Percentiles rank a stretch among this genome's conserved stretches.
phyloP scores from a whole-genome alignment of 2,888 invertebrate species.

The Acanthosepion lycidas region DNA sequence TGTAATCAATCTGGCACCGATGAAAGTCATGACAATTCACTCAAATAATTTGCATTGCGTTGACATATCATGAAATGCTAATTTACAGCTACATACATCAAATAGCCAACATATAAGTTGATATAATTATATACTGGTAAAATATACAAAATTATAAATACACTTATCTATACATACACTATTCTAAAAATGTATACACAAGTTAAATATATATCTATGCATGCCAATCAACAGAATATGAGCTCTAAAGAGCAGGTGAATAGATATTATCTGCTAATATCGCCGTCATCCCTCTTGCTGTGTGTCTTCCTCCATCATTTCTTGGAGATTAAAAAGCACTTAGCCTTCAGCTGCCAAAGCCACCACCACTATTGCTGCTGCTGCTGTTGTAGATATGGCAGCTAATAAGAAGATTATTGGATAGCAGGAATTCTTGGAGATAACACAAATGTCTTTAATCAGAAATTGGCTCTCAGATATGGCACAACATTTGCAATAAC shows the following conservation, averaged over 20 bases:
- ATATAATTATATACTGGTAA: too few species aligned
- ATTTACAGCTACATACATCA: neutral
- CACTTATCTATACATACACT: neutral
- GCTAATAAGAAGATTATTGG: neutral
- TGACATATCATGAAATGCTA: neutral
- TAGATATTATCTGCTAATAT: conserved; percentile 33
- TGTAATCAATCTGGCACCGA: neutral
- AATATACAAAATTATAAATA: neutral
- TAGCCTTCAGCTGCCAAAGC: neutral
- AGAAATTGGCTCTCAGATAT: conserved; percentile 21
- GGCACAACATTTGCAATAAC: conserved; percentile 20
- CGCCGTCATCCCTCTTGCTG: neutral
- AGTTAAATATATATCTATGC: neutral
- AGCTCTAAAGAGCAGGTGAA: conserved; percentile 13
- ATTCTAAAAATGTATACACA: neutral
- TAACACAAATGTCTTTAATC: neutral
- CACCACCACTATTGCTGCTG: neutral
- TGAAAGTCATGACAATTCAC: neutral
- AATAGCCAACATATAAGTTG: too few species aligned
- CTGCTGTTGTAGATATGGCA: neutral
- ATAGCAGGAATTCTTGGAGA: neutral
- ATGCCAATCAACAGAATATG: neutral
- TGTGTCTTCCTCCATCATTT: neutral
- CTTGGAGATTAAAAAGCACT: conserved; percentile 33
- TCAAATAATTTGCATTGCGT: neutral